These are phyloP conservation scores for Heliconius erato DNA, from an alignment of 2,888 invertebrate genomes.

Conservation along the genomic window DNA sequence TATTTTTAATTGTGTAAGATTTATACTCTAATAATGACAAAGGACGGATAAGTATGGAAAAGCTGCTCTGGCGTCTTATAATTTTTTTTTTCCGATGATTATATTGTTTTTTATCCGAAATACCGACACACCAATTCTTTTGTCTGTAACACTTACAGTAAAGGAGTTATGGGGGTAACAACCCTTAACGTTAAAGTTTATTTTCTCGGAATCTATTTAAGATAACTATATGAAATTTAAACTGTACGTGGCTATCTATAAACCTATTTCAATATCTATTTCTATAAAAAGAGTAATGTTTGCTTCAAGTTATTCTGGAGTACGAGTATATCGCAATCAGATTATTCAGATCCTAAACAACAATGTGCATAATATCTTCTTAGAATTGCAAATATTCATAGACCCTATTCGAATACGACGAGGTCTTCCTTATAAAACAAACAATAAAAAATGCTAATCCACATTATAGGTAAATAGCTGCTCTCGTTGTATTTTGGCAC, in stretches of 20 bases:
- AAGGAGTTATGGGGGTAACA: too few species aligned
- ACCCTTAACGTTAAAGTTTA: too few species aligned
- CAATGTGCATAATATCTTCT: constrained; percentile 22
- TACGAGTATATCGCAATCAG: not conserved
- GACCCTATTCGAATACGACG: constrained; percentile 9
- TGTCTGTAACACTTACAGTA: too few species aligned
- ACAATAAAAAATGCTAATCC: constrained; percentile 19
- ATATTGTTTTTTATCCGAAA: too few species aligned
- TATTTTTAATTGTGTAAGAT: not conserved
- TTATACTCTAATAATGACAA: too few species aligned
- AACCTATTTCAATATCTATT: not conserved
- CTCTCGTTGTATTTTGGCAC: not conserved
- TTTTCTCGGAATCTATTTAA: too few species aligned
- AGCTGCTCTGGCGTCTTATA: too few species aligned
- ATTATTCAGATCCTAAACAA: constrained; percentile 16
- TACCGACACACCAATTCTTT: too few species aligned
- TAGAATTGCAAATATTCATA: constrained; percentile 25
- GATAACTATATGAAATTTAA: too few species aligned
- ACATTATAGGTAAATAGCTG: not conserved
- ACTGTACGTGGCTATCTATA: too few species aligned
- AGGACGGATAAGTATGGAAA: too few species aligned
- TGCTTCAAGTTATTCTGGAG: constrained; percentile 8
- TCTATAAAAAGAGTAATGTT: not conserved
- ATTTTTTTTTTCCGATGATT: too few species aligned
- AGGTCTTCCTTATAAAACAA: not conserved